phyloP scores from a whole-genome alignment of 2,797 vertebrate species.

The Sebastes taczanowskii region DNA sequence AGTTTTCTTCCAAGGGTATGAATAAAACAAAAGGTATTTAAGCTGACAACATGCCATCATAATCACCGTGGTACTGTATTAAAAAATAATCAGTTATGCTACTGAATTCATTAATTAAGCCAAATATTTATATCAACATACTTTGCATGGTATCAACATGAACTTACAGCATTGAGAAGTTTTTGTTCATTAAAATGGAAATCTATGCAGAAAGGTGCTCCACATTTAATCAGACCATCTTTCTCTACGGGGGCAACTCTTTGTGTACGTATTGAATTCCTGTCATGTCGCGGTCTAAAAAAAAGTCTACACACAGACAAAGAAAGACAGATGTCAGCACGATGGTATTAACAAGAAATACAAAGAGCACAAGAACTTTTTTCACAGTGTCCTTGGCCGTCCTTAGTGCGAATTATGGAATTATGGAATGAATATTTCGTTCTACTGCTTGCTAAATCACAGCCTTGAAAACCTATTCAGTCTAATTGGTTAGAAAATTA shows the following conservation, averaged over 20 bases:
- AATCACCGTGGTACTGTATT: constrained; percentile 24
- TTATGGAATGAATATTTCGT: constrained; percentile 17
- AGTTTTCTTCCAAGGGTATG: constrained; percentile 29
- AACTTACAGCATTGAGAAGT: neutral
- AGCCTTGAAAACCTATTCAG: constrained; percentile 17
- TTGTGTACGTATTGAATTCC: constrained; percentile 9
- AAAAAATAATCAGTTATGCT: constrained; percentile 42
- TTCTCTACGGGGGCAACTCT: constrained; percentile 21
- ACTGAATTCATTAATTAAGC: constrained; percentile 63
- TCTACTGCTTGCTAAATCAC: constrained; percentile 15
- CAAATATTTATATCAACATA: constrained; percentile 33
- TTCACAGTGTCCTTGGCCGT: constrained; percentile 24
- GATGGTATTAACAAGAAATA: constrained; percentile 6
- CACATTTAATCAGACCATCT: constrained; percentile 55
- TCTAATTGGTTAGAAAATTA: constrained; percentile 25
- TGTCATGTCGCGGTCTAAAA: constrained; percentile 10
- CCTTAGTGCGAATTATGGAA: constrained; percentile 2
- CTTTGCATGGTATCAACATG: constrained; percentile 15
- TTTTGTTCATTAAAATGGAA: constrained; percentile 48
- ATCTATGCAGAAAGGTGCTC: constrained; percentile 47
- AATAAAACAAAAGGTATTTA: constrained; percentile 53
- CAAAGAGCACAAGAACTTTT: constrained; percentile 16
- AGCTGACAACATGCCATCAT: constrained; percentile 6
- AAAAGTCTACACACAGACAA: neutral
- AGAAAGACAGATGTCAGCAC: constrained; percentile 11